These are phyloP conservation scores for Drosophila triauraria DNA, from an alignment of 1,140 invertebrate species.

Conservation along the genomic window DNA sequence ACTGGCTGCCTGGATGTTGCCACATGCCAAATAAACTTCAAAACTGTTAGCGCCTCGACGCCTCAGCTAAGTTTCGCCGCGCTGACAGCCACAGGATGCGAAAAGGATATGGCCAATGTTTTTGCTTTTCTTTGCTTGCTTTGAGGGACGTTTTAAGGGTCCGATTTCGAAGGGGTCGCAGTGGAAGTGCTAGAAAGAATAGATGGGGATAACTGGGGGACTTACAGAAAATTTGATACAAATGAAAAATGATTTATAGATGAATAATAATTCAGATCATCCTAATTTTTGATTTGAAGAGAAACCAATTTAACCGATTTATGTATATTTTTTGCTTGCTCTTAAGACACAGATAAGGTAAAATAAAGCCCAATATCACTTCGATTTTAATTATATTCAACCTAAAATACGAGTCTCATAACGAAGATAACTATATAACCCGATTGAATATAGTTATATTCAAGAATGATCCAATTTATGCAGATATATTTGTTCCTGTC, in stretches of 20 bases:
- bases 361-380: not conserved
- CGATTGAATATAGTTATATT: not conserved
- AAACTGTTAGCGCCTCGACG: conserved; percentile 77
- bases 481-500: conserved; percentile 27
- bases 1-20: conserved; percentile 17
- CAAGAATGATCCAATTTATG: conserved; percentile 10
- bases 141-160: conserved; percentile 5
- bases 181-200: not conserved
- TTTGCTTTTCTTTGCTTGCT: not conserved
- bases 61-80: conserved; percentile 57
- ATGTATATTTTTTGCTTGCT: not conserved
- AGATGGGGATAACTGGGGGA: not conserved
- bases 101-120: conserved; percentile 27
- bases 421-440: not conserved
- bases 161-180: not conserved
- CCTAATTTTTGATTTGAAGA: too few species aligned
- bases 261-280: not conserved
- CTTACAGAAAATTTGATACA: not conserved
- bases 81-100: conserved; percentile 49
- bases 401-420: not conserved
- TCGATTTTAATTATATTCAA: not conserved
- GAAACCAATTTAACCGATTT: not conserved
- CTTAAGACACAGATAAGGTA: not conserved
- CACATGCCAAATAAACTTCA: conserved; percentile 78
- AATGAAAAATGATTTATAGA: not conserved